phyloP scores from a whole-genome alignment of 2,113 vertebrate species.

The Budorcas taxicolor region DNA sequence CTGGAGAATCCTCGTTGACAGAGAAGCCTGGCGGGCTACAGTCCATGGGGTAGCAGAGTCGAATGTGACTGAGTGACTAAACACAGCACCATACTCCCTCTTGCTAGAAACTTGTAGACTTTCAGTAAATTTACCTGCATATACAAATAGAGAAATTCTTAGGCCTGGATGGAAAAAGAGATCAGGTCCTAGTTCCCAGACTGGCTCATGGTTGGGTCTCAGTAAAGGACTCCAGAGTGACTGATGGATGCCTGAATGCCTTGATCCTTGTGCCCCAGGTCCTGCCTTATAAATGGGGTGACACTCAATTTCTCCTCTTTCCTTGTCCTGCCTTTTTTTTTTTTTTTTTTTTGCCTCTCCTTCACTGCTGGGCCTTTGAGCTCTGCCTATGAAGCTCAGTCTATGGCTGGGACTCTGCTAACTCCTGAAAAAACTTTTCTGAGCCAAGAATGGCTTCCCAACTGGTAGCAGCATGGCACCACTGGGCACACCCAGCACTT shows the following conservation, averaged over 20 bases:
- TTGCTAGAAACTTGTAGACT: background rate
- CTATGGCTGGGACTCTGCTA: background rate
- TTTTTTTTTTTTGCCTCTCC: background rate
- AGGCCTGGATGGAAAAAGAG: background rate
- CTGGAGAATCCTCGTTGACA: background rate
- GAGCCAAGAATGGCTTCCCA: background rate
- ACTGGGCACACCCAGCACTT: background rate
- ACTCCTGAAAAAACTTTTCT: background rate
- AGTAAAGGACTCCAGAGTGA: background rate
- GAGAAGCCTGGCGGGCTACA: background rate
- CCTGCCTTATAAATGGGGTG: background rate
- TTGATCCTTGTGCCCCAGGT: no score
- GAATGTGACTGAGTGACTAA: background rate
- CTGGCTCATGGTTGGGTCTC: accelerated
- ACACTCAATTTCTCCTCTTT: background rate
- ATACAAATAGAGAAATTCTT: background rate
- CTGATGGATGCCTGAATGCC: no score
- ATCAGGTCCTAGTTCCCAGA: background rate
- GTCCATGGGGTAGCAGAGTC: background rate
- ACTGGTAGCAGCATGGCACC: background rate
- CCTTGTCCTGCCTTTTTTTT: background rate
- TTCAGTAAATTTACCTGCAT: background rate
- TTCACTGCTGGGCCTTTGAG: background rate
- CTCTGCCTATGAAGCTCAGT: background rate
- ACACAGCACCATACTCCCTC: background rate